These are phyloP conservation scores for Ichneumoninae sp. DNA, from an alignment of 2,888 invertebrate genomes.

Conservation along the genomic window DNA sequence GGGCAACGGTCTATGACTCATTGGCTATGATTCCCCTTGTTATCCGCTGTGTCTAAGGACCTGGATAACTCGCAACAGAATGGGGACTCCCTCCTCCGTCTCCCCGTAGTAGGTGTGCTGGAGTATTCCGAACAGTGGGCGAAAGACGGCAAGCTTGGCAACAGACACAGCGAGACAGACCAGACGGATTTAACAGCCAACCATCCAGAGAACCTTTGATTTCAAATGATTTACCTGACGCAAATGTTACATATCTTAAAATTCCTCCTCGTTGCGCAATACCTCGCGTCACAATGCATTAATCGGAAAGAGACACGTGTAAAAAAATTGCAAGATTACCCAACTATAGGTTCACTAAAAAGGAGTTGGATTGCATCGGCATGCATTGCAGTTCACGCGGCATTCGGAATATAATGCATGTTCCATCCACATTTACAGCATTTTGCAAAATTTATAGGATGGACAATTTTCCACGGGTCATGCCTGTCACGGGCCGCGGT, in stretches of 20 bases:
- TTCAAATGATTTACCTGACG: background rate
- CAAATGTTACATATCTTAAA: conserved; percentile 25
- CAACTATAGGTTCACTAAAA: too few relatives aligned
- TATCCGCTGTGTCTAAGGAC: conserved; percentile 40
- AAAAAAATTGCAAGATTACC: background rate
- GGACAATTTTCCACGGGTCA: background rate
- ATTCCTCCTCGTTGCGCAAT: conserved; percentile 1
- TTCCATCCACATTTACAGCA: background rate
- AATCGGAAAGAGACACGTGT: background rate
- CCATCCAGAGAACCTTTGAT: conserved; percentile 6
- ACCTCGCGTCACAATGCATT: conserved; percentile 3
- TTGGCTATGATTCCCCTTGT: conserved; percentile 61
- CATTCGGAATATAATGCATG: background rate
- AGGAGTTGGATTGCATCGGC: too few relatives aligned
- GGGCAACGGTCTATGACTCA: conserved; percentile 61
- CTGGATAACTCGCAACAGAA: conserved; percentile 36
- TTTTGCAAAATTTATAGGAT: background rate
- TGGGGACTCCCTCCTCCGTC: conserved; percentile 56
- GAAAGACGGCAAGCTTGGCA: conserved; percentile 68
- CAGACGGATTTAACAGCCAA: conserved; percentile 3
- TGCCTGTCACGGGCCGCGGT: background rate
- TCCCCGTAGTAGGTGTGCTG: conserved; percentile 72
- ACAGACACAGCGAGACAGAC: conserved; percentile 49
- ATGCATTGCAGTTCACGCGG: background rate
- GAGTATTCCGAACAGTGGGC: conserved; percentile 76